Evolutionary conservation across 2,797 vertebrate genomes (phyloP), one percentile per base, ranked within the genome.

Genomic region (Thaleichthys pacificus): DNA sequence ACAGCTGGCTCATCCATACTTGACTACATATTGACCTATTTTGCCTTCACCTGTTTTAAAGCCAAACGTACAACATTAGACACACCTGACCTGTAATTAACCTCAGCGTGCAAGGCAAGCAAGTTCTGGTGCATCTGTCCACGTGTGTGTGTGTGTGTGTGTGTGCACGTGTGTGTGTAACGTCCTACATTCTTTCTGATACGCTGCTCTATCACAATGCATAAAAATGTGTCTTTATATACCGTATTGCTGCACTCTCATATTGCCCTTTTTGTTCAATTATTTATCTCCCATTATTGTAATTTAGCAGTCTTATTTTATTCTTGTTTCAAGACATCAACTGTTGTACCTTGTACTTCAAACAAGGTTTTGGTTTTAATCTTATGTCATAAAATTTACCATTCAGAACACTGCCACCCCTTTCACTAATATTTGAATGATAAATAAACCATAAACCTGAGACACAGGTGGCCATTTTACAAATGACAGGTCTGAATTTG

Each of bases 1-100:
- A 89, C 85, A 91, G 88, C 90, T 92, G 89, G 88, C 87, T 81
- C 78, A 80, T 79, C 84, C 81, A 84, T 87, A 90, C 88, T 88
- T 81, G 77, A 89, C 85, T 86, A 88, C 82, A 19, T 81, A 85
- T 77, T 90, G 87, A 90, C 88, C 85, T 91, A 88, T 81, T 91
- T 91, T 91, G 89, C 69, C 63, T 71, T 61, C 42, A 71, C 49
- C 69, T 71, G 61, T 64, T 54, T 54, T n/a, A 88, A 88, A 91
- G 82, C 80, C 77, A 63, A 86, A 86, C 85, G 82, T 88, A 24
- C 42, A 75, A 80, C 80, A 81, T 83, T 83, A 68, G 63, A 77
- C 72, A 82, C 84, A 79, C 80, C 87, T 85, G 80, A 86, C 84
- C 79, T 72, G 81, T 84, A 86, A 86, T 90, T 86, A 89, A 90